A percentile compares a stretch with the other conserved stretches of the same genome.
These are phyloP conservation scores for Panzeria rudis DNA, from an alignment of 2,888 invertebrate species.

Conservation along the genomic window DNA sequence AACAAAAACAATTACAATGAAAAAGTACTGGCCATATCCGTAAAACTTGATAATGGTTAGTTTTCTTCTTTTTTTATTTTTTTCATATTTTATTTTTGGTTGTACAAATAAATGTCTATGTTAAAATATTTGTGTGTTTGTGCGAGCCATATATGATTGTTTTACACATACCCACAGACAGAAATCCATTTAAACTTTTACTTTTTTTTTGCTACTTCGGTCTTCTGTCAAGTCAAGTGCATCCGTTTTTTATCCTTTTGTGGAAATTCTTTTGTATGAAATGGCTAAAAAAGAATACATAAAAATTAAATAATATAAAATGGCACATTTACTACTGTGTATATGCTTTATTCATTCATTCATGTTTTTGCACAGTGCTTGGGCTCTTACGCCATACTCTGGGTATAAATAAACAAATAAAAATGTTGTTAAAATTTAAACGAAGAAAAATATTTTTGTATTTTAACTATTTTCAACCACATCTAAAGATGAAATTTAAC, in stretches of 20 bases:
- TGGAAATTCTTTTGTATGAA: slow-evolving; percentile 45
- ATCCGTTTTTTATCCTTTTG: slow-evolving; percentile 62
- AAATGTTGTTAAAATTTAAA: slow-evolving; percentile 1
- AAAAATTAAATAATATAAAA: slow-evolving; percentile 25
- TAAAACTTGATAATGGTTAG: slow-evolving; percentile 46
- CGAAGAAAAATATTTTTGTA: slow-evolving; percentile 7
- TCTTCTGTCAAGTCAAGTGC: slow-evolving; percentile 55
- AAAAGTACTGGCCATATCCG: slow-evolving; percentile 64
- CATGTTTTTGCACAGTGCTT: slow-evolving; percentile 34
- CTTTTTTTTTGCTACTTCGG: slow-evolving; percentile 6
- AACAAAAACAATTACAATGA: slow-evolving; percentile 56
- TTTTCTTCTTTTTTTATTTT: slow-evolving; percentile 2
- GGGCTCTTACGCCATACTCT: neutral
- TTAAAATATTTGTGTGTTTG: neutral
- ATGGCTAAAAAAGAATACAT: neutral
- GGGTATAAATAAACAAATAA: slow-evolving; percentile 3
- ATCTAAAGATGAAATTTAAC: neutral
- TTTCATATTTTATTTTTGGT: slow-evolving; percentile 2
- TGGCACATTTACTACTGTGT: neutral
- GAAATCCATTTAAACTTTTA: slow-evolving; percentile 11
- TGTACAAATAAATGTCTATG: slow-evolving; percentile 5
- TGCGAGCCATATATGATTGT: too few relatives aligned
- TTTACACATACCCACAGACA: neutral
- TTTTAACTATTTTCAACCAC: neutral
- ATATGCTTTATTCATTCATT: neutral